Conservation (phyloP, 2,888 invertebrate species). For the Mythimna albipuncta region DNA sequence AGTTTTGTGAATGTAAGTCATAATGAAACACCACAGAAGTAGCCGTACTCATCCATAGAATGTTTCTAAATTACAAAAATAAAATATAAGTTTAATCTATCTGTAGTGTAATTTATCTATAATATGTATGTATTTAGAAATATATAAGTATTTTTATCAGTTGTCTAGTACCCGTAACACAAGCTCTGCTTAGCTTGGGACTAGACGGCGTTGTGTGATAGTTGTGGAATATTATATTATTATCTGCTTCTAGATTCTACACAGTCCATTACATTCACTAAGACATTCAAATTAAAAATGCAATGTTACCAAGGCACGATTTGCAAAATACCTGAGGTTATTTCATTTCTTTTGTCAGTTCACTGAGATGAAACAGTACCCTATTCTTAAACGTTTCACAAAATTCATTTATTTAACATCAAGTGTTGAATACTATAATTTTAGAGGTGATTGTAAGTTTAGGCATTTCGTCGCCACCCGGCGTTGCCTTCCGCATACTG, state of each 20-base stretch:
- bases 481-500: conserved; percentile 81
- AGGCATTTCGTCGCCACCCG: conserved; percentile 56
- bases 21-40: no score
- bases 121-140: no score
- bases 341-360: conserved; percentile 45
- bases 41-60: no score
- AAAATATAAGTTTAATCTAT: neutral
- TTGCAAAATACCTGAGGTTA: conserved; percentile 50
- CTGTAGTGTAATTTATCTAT: no score
- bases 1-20: no score
- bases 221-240: no score
- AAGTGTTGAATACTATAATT: conserved; percentile 62
- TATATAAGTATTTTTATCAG: no score
- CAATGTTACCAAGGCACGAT: conserved; percentile 36
- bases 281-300: conserved; percentile 40
- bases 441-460: conserved; percentile 62
- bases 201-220: no score
- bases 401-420: conserved; percentile 57
- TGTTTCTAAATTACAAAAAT: no score
- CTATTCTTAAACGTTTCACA: conserved; percentile 52
- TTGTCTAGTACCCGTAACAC: no score
- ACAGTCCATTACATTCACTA: neutral
- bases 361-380: conserved; percentile 36
- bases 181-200: no score
- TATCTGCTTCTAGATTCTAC: conserved; percentile 1